A percentile compares a stretch with the other conserved stretches of the same genome.
These are phyloP conservation scores for Pica pica DNA, from an alignment of 2,113 vertebrate genomes.

Conservation along the genomic window DNA sequence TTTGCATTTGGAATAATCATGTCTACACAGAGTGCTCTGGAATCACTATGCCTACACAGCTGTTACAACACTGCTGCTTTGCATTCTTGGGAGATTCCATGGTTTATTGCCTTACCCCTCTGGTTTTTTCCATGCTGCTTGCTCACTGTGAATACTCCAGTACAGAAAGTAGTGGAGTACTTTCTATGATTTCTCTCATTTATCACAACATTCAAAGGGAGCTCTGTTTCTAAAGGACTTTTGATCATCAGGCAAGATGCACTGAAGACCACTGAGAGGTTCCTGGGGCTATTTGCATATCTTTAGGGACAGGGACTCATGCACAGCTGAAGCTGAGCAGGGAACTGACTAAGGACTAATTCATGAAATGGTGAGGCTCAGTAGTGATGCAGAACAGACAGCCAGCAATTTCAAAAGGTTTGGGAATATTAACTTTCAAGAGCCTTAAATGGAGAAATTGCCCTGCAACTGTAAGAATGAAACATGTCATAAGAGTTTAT, in stretches of 20 bases:
- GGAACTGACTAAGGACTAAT: neutral
- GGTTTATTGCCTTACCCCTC: neutral
- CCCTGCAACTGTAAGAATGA: neutral
- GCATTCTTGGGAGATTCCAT: conserved; percentile 14
- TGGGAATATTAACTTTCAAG: neutral
- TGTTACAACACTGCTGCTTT: conserved; percentile 36
- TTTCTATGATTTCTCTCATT: neutral
- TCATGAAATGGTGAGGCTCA: neutral
- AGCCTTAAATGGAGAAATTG: neutral
- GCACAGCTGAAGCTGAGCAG: neutral
- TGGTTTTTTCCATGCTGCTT: neutral
- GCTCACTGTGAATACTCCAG: neutral
- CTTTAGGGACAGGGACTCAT: neutral
- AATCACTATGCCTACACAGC: neutral
- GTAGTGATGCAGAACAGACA: neutral
- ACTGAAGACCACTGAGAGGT: neutral
- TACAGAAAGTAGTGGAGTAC: neutral
- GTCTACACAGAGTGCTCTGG: neutral
- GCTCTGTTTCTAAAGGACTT: neutral
- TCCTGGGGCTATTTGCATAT: neutral
- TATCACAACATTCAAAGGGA: rapidly evolving
- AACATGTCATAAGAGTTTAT: neutral
- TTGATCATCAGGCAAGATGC: neutral
- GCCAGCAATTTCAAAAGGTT: neutral
- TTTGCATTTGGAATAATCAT: neutral